Base-by-base conservation (phyloP, 2,888 invertebrate genomes). In the Aporophyla lueneburgensis region DNA sequence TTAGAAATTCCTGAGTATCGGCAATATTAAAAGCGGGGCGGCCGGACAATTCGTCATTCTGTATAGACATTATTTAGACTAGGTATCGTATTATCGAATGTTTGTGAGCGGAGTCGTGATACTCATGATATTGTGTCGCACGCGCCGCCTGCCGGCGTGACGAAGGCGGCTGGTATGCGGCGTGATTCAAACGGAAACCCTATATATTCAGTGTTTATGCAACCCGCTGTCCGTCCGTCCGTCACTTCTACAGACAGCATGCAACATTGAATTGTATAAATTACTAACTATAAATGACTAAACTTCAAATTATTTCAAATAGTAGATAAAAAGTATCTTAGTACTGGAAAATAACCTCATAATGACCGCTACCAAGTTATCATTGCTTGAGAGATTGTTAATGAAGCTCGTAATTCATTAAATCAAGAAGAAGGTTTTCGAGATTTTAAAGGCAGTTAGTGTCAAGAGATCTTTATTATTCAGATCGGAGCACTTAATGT, bases 181-280 rank as follows among this genome's bases (percentile, higher is more conserved):
- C 94, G 95, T 96, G 96, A 96, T 95, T 96, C 96, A 96, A 94
- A 93, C 93, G 94, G 95, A 95, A 95, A 95, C 95, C 95, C 93
- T 95, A 95, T 95, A 95, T 94, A 94, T 94, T 93, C 93, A 93
- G 90, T 94, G 94, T 95, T 96, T 96, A 95, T 95, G 94, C 94
- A 95, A 95, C 92, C 89, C 92, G 90, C 91, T 92, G 93, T 92
- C 93, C 93, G 93, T 92, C 91, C 90, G 90, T 94, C 94, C 92
- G 91, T 94, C 95, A 94, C 91, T 91, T 91, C 90, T 90, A 88
- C 92, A 93, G 92, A 93, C 92, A 89, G 87, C 90, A 88, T 89
- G 91, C 89, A 91, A 93, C 92, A 92, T 91, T 91, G 89, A 91
- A 92, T 89, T 85, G 86, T 84, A 87, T 87, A 78, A 88, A 88